phyloP scores from a whole-genome alignment of 2,113 vertebrate species.

The Python bivittatus region DNA sequence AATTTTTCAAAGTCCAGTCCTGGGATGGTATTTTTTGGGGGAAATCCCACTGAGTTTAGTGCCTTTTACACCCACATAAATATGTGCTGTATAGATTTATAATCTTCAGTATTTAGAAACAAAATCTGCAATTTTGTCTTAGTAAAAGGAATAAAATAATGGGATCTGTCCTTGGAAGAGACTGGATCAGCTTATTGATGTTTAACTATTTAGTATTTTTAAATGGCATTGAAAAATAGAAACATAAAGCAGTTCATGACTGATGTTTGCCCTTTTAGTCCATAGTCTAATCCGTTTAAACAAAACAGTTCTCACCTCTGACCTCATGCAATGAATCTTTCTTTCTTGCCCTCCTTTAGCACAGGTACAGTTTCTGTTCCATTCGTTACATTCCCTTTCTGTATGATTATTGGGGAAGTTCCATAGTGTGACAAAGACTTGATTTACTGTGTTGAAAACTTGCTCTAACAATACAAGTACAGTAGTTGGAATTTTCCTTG shows the following conservation, averaged over 20 bases:
- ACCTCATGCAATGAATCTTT: background rate
- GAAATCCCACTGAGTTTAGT: background rate
- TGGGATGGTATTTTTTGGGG: background rate
- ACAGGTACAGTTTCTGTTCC: background rate
- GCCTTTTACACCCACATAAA: background rate
- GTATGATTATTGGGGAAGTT: background rate
- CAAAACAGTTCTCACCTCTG: background rate
- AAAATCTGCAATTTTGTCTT: background rate
- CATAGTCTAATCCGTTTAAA: background rate
- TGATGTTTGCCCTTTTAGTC: background rate
- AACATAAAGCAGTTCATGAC: background rate
- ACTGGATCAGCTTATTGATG: background rate
- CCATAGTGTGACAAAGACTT: background rate
- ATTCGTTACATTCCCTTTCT: conserved; percentile 1
- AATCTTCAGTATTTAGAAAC: background rate
- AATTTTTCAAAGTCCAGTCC: background rate
- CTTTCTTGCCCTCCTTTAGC: background rate
- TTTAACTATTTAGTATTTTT: background rate
- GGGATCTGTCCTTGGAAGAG: background rate
- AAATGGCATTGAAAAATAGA: too few relatives aligned
- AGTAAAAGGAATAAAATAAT: background rate
- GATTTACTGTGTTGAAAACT: background rate
- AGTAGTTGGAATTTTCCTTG: background rate
- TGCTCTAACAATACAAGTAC: background rate
- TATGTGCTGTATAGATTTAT: background rate